Base-by-base conservation (phyloP, 2,888 invertebrate genomes). In the Tenthredo distinguenda region DNA sequence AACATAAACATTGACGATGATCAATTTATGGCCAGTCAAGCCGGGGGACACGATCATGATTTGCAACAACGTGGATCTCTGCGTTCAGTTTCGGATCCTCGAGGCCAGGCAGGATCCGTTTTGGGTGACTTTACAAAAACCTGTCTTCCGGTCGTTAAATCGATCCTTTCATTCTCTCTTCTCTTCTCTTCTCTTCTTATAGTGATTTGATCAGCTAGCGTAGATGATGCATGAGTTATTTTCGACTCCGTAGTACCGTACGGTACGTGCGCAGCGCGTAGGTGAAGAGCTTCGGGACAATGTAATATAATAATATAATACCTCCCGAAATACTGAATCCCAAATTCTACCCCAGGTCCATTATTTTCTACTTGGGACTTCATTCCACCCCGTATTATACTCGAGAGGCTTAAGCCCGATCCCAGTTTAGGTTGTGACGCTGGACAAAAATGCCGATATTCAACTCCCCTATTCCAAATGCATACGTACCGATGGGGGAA, bases 161-260 rank as follows among this genome's bases (percentile, higher is more conserved):
- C 26, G 81, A 62, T 81, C 58, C 21, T 40, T 58, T n/a, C n/a
- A 21, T 34, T 21, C 37, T 37, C 55, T 55, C 12, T 62, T 55
- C 2, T 7, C 7, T 18, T 21, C 34, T 55, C 34, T 34, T 34
- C n/a, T 58, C 31, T n/a, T 58, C 58, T 34, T 81, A 21, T 21
- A 81, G 26, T 21, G 81, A 77, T 77, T 77, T 77, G 74, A 77
- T 55, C 83, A 58, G n/a, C 40, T 31, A 21, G 68, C 83, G 83
- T 47, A 68, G 83, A 83, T 83, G 83, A 83, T 83, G 83, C 83
- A 83, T 83, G 83, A 50, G 83, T 83, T 71, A 71, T 83, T 83
- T 83, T 71, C 37, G 40, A 62, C 43, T 58, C 55, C 34, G 71
- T 40, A 47, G 31, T 50, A 26, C 15, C 26, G 72, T n/a, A 37